Percentiles rank a stretch among this genome's conserved stretches.
phyloP scores from a whole-genome alignment of 1,140 invertebrate species.

The Aplysia californica region DNA sequence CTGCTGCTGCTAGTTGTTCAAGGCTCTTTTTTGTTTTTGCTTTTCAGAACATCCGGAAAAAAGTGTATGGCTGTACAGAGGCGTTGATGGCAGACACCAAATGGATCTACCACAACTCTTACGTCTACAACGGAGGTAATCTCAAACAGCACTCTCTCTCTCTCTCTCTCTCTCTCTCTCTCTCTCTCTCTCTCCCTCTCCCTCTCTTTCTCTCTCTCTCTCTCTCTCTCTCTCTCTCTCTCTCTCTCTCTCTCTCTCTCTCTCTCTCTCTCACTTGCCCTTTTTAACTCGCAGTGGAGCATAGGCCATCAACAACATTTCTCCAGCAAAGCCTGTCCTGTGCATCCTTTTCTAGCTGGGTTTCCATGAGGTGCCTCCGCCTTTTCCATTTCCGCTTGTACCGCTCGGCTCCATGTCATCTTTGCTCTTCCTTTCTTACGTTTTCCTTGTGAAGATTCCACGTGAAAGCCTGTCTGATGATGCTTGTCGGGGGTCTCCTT shows the following conservation, averaged over 20 bases:
- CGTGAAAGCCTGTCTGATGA: too few species aligned
- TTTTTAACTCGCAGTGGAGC: background rate
- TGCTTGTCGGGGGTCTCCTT: too few species aligned
- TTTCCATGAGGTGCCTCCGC: too few species aligned
- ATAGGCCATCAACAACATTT: background rate
- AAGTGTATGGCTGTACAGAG: conserved; percentile 88
- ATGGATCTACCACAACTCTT: conserved; percentile 93
- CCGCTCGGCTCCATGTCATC: too few species aligned
- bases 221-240: background rate
- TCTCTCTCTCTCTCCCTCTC: background rate
- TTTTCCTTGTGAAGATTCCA: too few species aligned
- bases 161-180: background rate
- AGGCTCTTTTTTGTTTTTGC: background rate
- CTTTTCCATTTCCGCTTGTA: too few species aligned
- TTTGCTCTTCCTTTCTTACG: too few species aligned
- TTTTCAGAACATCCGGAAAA: conserved; percentile 78
- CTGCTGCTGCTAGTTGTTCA: too few species aligned
- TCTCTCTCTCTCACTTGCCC: background rate
- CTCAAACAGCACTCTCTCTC: conserved; percentile 7
- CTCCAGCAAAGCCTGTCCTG: too few species aligned
- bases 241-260: background rate
- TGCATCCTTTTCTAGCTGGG: too few species aligned
- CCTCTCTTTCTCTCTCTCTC: background rate
- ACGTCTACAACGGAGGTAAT: conserved; percentile 87
- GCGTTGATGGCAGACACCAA: conserved; percentile 89